Evolutionary conservation across 2,888 invertebrate species (phyloP).

Genomic region (Aphidoletes aphidimyza): DNA sequence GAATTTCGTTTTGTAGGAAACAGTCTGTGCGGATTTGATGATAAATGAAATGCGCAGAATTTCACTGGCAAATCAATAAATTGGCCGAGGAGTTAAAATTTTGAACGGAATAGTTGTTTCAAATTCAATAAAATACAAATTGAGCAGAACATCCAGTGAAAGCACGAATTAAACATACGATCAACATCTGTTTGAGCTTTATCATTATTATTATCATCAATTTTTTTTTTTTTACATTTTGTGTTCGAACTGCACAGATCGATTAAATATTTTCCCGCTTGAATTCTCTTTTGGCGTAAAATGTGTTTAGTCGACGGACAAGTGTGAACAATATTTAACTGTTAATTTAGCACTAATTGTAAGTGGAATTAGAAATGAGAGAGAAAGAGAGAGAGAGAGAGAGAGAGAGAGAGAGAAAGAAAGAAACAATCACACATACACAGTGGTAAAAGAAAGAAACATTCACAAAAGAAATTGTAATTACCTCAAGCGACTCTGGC

Average conservation of each 20-base stretch:
- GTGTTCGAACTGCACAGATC: slow-evolving; percentile 4
- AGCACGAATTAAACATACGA: neutral
- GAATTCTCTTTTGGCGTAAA: slow-evolving; percentile 26
- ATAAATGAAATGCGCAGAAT: too few species aligned
- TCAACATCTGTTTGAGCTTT: too few species aligned
- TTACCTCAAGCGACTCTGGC: slow-evolving; percentile 53
- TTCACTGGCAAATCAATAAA: too few species aligned
- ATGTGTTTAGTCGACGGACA: neutral
- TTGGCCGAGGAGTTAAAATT: too few species aligned
- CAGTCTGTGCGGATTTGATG: too few species aligned
- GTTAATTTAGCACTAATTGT: slow-evolving; percentile 23
- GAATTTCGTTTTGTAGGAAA: too few species aligned
- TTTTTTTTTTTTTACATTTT: too few species aligned
- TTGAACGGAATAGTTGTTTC: too few species aligned
- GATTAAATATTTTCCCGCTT: slow-evolving; percentile 23
- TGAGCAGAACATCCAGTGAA: too few species aligned
- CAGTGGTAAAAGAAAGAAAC: slow-evolving; percentile 48
- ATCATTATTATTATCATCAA: too few species aligned
- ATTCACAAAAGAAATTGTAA: slow-evolving; percentile 52
- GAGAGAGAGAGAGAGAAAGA: neutral
- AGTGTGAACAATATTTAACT: slow-evolving; percentile 30
- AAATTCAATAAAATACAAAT: too few species aligned
- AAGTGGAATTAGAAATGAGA: neutral
- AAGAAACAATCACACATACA: neutral
- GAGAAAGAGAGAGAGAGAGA: neutral